Conservation (phyloP, 2,888 invertebrate species). For the Amphipyra berbera region DNA sequence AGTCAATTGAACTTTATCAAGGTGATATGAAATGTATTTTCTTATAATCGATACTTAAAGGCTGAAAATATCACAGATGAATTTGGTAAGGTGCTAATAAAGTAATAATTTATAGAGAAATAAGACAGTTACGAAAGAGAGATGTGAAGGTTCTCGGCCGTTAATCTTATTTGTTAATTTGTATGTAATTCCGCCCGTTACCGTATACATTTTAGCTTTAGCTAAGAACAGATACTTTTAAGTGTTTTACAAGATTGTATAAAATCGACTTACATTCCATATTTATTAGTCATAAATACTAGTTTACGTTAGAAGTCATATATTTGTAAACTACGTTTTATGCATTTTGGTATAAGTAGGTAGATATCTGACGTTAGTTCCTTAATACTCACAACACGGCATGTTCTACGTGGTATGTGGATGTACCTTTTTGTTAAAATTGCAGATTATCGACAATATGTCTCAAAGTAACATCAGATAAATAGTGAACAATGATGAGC, state of each 20-base stretch:
- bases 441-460: constrained; percentile 48
- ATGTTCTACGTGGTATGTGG: constrained; percentile 1
- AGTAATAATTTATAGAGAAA: constrained; percentile 80
- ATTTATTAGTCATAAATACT: constrained; percentile 74
- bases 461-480: constrained; percentile 71
- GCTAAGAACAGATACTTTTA: constrained; percentile 78
- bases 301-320: constrained; percentile 72
- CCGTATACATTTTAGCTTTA: constrained; percentile 87
- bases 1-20: constrained; percentile 85
- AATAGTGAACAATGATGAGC: constrained; percentile 81
- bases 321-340: constrained; percentile 66
- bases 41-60: constrained; percentile 82
- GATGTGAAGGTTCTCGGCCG: constrained; percentile 77
- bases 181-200: constrained; percentile 89
- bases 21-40: constrained; percentile 79
- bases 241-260: constrained; percentile 69
- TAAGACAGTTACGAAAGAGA: constrained; percentile 78
- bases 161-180: constrained; percentile 85
- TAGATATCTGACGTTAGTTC: constrained; percentile 67
- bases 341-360: constrained; percentile 70
- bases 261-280: constrained; percentile 72
- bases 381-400: constrained; percentile 40
- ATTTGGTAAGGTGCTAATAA: constrained; percentile 89
- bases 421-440: constrained; percentile 16
- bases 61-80: constrained; percentile 88